Evolutionary conservation across 2,797 vertebrate genomes (phyloP).

Genomic region (Pelobates cultripes): DNA sequence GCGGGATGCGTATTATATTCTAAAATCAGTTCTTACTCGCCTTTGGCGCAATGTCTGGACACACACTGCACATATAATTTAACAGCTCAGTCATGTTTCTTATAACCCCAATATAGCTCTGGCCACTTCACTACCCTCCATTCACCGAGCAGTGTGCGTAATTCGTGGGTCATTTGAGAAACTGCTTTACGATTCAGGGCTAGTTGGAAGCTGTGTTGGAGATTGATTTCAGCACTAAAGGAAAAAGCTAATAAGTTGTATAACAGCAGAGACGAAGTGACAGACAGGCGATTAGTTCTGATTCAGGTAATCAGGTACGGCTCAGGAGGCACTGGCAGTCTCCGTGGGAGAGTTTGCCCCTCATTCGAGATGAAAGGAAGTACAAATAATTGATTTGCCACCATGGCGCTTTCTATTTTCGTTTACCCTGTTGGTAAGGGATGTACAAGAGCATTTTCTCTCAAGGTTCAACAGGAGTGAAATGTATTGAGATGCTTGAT

Average conservation of each 20-base stretch:
- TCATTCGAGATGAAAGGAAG: slow-evolving; percentile 11
- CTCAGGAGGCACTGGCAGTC: slow-evolving; percentile 6
- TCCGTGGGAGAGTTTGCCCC: neutral
- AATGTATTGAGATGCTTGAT: slow-evolving; percentile 49
- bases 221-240: slow-evolving; percentile 23
- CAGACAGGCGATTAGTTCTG: slow-evolving; percentile 17
- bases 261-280: slow-evolving; percentile 6
- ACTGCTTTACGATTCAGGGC: neutral
- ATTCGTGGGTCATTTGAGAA: neutral
- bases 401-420: slow-evolving; percentile 14
- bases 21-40: no score
- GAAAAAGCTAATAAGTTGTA: slow-evolving; percentile 27
- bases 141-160: no score
- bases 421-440: slow-evolving; percentile 31
- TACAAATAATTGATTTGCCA: slow-evolving; percentile 26
- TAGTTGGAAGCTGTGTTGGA: neutral
- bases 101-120: no score
- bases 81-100: no score
- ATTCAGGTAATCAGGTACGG: slow-evolving; percentile 32
- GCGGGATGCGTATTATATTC: no score
- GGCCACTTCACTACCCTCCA: no score
- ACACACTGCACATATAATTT: no score
- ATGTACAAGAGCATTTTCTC: slow-evolving; percentile 22
- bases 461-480: slow-evolving; percentile 27
- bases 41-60: no score